These are phyloP conservation scores for Nothocercus nigrocapillus DNA, from an alignment of 2,113 vertebrate species.

Conservation along the genomic window DNA sequence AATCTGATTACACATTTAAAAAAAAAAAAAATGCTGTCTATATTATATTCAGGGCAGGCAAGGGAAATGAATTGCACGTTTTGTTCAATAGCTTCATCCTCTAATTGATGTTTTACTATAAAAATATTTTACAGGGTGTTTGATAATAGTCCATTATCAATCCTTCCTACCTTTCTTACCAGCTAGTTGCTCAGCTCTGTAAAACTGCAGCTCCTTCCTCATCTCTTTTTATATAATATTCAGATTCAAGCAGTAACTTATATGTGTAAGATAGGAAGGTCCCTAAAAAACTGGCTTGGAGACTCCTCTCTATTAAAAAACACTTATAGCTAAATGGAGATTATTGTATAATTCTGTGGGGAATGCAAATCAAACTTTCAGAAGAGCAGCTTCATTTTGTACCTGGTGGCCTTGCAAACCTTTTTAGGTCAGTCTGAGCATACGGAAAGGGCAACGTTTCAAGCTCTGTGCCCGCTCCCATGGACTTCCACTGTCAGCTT, in stretches of 20 bases:
- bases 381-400: neutral
- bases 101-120: neutral
- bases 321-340: neutral
- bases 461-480: neutral
- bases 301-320: neutral
- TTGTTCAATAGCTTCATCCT: neutral
- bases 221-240: neutral
- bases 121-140: neutral
- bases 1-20: too few relatives aligned
- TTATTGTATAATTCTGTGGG: neutral
- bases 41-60: neutral
- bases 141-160: neutral
- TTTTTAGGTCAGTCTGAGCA: neutral
- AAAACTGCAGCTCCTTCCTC: neutral
- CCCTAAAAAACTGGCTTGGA: neutral
- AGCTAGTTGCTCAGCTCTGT: neutral
- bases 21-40: neutral
- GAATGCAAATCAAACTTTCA: neutral
- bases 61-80: neutral
- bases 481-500: rapidly evolving
- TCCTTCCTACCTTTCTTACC: neutral
- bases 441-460: neutral
- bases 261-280: neutral
- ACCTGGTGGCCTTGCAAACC: neutral
- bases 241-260: neutral